Evolutionary conservation across 92 coral and sea anemone genomes (phyloP).

Genomic region (Zoanthus sansibaricus): DNA sequence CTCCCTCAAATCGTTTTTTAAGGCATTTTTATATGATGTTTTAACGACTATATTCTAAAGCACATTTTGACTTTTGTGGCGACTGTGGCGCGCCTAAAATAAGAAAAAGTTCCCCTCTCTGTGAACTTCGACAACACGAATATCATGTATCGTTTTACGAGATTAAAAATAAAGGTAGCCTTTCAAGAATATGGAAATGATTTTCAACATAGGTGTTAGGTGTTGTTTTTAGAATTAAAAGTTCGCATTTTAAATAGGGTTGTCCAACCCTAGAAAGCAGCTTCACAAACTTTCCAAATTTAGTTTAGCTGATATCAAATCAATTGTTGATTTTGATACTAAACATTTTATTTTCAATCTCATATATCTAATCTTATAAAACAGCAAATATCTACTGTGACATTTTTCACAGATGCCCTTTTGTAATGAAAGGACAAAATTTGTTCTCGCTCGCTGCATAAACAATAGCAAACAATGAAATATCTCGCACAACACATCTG

Average conservation of each 20-base stretch:
- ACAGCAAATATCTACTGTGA: background rate
- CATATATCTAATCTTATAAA: background rate
- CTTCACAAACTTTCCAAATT: constrained; percentile 4
- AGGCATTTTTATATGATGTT: background rate
- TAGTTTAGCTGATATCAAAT: constrained; percentile 5
- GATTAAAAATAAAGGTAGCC: background rate
- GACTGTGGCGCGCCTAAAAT: no score
- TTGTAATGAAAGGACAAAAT: background rate
- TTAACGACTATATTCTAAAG: background rate
- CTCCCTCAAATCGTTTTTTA: background rate
- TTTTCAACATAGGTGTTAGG: background rate
- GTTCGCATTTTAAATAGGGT: background rate
- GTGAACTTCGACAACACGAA: background rate
- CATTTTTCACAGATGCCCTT: background rate
- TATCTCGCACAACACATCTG: constrained; percentile 46
- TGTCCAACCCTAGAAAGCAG: no score
- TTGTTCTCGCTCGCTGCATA: background rate
- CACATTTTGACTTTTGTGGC: background rate
- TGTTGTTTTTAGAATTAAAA: background rate
- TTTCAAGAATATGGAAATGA: background rate
- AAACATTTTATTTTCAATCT: background rate
- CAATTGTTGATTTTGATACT: background rate
- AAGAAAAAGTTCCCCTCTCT: no score
- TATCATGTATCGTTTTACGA: background rate
- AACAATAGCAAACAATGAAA: constrained; percentile 28